Conservation (phyloP, 2,797 vertebrate species). For the Pitangus sulphuratus region DNA sequence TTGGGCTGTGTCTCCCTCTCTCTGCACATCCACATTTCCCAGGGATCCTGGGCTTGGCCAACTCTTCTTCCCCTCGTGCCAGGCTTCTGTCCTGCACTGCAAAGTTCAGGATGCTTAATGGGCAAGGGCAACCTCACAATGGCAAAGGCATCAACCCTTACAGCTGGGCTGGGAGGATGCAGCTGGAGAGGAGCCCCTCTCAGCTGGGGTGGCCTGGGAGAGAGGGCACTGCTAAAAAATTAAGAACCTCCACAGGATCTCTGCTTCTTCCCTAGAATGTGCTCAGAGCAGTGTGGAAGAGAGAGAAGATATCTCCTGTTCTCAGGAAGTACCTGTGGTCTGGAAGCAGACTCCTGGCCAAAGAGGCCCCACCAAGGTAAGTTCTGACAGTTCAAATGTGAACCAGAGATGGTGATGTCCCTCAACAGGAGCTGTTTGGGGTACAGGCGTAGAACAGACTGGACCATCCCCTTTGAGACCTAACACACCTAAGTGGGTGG, state of each 20-base stretch:
- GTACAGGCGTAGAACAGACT: neutral
- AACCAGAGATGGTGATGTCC: neutral
- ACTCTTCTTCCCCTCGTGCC: neutral
- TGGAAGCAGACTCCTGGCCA: neutral
- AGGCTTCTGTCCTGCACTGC: neutral
- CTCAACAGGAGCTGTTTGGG: neutral
- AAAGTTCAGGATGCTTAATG: neutral
- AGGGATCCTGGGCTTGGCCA: neutral
- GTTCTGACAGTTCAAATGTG: neutral
- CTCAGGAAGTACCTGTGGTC: neutral
- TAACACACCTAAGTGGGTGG: neutral
- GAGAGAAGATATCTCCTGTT: neutral
- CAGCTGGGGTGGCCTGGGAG: neutral
- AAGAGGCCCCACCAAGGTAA: neutral
- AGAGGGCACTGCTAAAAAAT: neutral
- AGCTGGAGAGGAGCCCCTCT: neutral
- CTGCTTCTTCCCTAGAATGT: neutral
- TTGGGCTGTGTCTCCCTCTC: neutral
- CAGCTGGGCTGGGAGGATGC: neutral
- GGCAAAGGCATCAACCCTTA: neutral
- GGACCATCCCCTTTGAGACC: neutral
- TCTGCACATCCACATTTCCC: neutral
- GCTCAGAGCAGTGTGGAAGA: neutral
- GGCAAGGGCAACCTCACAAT: neutral
- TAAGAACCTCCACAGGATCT: accelerated